Evolutionary conservation across 2,888 invertebrate genomes (phyloP), one percentile per base, ranked within the genome.

Genomic region (Beris morrisii): DNA sequence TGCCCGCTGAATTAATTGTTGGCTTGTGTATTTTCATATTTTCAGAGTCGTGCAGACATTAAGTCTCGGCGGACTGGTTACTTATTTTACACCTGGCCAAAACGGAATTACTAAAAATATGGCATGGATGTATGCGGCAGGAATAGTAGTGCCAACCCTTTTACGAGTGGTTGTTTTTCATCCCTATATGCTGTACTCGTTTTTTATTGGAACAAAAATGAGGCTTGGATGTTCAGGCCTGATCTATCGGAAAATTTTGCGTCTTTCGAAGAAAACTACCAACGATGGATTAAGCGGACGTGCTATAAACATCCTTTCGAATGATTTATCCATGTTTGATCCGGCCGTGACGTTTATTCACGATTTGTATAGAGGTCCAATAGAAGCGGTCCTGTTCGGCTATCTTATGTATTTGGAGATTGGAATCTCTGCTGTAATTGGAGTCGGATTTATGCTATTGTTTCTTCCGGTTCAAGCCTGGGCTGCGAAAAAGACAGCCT

Each of bases 241-340:
- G n/a, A 84, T 93, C 64, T 92, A 90, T 74, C 83, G 88, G 70
- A 92, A 92, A 71, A 84, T 85, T 12, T 78, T 87, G 44, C 83
- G 85, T 70, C 81, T 95, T 44, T 92, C 91, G 65, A 91, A 91
- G 78, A 88, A 88, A 5, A 92, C 95, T 1, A 82, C 95, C 58
- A 91, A 90, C 5, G 89, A 93, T 77, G 95, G 95, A 0, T 91
- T 83, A 79, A 92, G 87, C 73, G 96, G 82, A 0, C 84, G 85
- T 69, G 85, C 86, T 68, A 94, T 97, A 43, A 97, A 97, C 78
- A 85, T 97, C n/a, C 83, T 98, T 67, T 95, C 97, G 1, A 98
- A 97, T 76, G 97, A 98, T 80, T 93, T 97, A 70, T 92, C 92
- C 74, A 86, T 92, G 64, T 95, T 97, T 79, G 97, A 98, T 78